Evolutionary conservation across 2,113 vertebrate genomes (phyloP).

Genomic region (Gymnobelideus leadbeateri): DNA sequence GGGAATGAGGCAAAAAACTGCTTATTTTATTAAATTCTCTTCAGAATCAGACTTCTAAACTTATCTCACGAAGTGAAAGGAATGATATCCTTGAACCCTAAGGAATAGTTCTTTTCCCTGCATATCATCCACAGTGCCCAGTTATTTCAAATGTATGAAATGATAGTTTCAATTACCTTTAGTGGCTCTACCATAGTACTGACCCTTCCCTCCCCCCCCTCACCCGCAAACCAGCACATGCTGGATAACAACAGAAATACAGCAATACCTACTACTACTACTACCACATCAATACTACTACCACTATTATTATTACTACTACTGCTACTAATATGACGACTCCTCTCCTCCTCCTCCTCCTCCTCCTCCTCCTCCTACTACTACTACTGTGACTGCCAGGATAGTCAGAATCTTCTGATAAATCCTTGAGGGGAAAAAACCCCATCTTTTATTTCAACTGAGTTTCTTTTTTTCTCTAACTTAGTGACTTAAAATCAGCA

Average conservation of each 20-base stretch:
- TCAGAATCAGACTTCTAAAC: not conserved
- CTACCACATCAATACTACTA: not conserved
- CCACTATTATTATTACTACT: too few species aligned
- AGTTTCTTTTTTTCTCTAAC: constrained; percentile 21
- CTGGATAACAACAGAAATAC: not conserved
- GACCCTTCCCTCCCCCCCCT: too few species aligned
- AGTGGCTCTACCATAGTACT: not conserved
- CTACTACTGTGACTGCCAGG: not conserved
- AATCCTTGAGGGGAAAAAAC: constrained; percentile 43
- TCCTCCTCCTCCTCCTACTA: too few species aligned
- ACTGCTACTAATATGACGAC: not conserved
- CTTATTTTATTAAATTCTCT: constrained; percentile 4
- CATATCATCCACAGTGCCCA: not conserved
- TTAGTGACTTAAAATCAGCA: not conserved
- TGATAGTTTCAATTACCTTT: constrained; percentile 7
- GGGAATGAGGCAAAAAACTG: constrained; percentile 9
- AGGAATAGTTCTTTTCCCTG: not conserved
- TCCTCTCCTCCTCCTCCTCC: too few species aligned
- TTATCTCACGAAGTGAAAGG: not conserved
- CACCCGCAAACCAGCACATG: too few species aligned
- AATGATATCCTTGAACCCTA: not conserved
- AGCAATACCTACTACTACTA: not conserved
- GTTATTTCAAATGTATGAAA: not conserved
- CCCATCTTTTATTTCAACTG: constrained; percentile 35
- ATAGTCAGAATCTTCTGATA: not conserved